A percentile compares a stretch with the other conserved stretches of the same genome.
phyloP scores from a whole-genome alignment of 2,113 vertebrate genomes.

The Elephantulus edwardii region DNA sequence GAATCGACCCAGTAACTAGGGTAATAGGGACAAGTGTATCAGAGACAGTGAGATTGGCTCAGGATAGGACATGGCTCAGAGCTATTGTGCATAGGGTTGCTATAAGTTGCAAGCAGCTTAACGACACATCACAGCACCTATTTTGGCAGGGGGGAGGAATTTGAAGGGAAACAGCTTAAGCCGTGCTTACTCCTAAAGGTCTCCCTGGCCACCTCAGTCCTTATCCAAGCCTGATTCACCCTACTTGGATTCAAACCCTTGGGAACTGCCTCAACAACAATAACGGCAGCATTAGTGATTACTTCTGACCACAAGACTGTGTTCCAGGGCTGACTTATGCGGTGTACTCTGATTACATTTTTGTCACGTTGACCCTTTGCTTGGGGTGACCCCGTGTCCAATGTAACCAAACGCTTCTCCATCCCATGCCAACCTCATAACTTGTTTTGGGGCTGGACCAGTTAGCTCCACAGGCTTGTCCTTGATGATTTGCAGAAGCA shows the following conservation, averaged over 20 bases:
- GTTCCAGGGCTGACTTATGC: not conserved
- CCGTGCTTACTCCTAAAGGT: not conserved
- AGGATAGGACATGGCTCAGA: too few species aligned
- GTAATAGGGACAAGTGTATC: too few species aligned
- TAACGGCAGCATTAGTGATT: not conserved
- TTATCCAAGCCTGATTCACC: too few species aligned
- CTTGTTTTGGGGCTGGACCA: not conserved
- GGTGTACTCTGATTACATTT: not conserved
- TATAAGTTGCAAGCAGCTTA: too few species aligned
- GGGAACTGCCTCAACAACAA: not conserved
- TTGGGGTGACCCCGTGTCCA: not conserved
- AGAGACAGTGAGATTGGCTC: too few species aligned
- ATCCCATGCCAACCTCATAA: not conserved
- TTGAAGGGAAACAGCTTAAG: conserved; percentile 2
- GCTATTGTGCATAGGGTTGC: too few species aligned
- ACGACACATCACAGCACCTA: too few species aligned
- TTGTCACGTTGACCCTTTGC: not conserved
- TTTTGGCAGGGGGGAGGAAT: not conserved
- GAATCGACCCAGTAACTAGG: too few species aligned
- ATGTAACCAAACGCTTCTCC: not conserved
- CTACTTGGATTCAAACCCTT: too few species aligned
- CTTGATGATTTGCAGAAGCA: not conserved
- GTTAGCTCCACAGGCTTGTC: not conserved
- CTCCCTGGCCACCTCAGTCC: not conserved
- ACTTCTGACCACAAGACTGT: not conserved